Evolutionary conservation across 2,888 invertebrate genomes (phyloP).

Genomic region (Cataglyphis livida): DNA sequence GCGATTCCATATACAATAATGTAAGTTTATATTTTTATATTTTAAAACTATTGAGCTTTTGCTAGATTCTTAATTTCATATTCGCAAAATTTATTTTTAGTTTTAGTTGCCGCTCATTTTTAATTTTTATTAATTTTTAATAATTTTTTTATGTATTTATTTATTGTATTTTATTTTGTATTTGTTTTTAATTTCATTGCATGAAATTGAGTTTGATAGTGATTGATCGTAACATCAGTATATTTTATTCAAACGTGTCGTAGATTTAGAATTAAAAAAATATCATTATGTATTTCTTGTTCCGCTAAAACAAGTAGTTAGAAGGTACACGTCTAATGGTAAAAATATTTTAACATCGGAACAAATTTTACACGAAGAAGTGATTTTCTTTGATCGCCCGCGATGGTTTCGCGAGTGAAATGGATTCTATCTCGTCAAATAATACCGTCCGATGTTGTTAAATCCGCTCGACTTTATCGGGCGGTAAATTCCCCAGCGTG

Average conservation of each 20-base stretch:
- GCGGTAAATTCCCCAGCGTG: slow-evolving; percentile 43
- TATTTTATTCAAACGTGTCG: neutral
- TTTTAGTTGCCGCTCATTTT: neutral
- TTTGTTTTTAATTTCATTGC: neutral
- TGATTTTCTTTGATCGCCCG: neutral
- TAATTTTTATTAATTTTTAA: neutral
- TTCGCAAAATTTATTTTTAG: neutral
- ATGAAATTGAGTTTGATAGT: neutral
- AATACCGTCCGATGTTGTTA: slow-evolving; percentile 44
- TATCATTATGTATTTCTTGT: neutral
- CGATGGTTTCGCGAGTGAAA: slow-evolving; percentile 27
- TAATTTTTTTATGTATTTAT: neutral
- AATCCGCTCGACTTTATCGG: slow-evolving; percentile 50
- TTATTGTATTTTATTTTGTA: neutral
- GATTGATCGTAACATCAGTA: neutral
- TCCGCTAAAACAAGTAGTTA: neutral
- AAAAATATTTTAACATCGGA: neutral
- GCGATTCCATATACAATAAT: neutral
- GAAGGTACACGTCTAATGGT: neutral
- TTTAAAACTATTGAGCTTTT: neutral
- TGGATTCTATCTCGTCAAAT: slow-evolving; percentile 22
- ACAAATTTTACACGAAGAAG: neutral
- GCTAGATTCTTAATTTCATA: neutral
- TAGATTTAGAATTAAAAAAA: neutral
- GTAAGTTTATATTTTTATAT: neutral